These are phyloP conservation scores for Lanistes nyassanus DNA, from an alignment of 1,140 invertebrate genomes.

Conservation along the genomic window DNA sequence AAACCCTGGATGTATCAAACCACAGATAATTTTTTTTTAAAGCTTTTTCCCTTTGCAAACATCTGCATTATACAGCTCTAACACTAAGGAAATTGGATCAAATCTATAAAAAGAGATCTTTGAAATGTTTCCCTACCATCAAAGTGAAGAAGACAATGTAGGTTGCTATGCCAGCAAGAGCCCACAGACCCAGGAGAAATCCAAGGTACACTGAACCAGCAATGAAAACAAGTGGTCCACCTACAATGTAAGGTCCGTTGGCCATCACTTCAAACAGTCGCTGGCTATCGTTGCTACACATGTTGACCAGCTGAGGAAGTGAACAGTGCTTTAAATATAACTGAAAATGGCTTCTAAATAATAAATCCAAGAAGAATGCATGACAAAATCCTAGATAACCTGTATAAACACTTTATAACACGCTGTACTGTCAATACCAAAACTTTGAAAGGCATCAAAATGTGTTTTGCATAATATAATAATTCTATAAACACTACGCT, in stretches of 20 bases:
- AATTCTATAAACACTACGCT: no score
- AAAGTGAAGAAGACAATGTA: slow-evolving; percentile 76
- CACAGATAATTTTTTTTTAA: no score
- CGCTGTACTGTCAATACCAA: neutral
- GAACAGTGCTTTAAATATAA: slow-evolving; percentile 10
- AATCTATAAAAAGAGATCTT: no score
- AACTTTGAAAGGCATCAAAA: no score
- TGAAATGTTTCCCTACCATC: slow-evolving; percentile 73
- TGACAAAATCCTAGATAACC: no score
- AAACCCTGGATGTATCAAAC: no score
- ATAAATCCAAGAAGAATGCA: neutral
- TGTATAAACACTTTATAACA: no score
- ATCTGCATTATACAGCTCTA: no score
- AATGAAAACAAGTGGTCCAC: slow-evolving; percentile 74
- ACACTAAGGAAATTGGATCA: no score
- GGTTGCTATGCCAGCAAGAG: slow-evolving; percentile 73
- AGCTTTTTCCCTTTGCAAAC: no score
- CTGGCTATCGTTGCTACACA: slow-evolving; percentile 77
- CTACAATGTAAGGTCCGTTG: slow-evolving; percentile 73
- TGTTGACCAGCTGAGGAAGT: slow-evolving; percentile 73
- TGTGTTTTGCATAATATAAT: no score
- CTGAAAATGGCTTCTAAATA: neutral
- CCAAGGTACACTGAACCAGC: slow-evolving; percentile 73
- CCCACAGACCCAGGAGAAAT: slow-evolving; percentile 73
- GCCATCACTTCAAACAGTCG: slow-evolving; percentile 75